Evolutionary conservation across 2,797 vertebrate species (phyloP).

Genomic region (Urophycis tenuis): DNA sequence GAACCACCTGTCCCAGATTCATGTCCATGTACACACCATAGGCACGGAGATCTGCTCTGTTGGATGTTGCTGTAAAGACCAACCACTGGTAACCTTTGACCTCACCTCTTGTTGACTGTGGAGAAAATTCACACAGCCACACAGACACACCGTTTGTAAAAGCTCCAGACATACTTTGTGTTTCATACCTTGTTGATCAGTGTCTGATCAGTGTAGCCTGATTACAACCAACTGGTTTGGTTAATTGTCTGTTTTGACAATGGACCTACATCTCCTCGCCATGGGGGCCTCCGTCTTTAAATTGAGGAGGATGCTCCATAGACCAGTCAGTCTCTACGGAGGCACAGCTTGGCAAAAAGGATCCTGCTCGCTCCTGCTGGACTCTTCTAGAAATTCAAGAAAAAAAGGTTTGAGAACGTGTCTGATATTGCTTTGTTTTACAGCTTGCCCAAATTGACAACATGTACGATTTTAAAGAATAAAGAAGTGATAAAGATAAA

Average conservation of each 20-base stretch:
- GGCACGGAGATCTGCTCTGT: neutral
- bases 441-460: too few relatives aligned
- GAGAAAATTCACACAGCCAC: neutral
- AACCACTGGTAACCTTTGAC: neutral
- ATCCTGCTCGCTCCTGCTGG: neutral
- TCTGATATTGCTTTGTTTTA: too few relatives aligned
- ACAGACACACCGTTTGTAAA: neutral
- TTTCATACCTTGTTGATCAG: too few relatives aligned
- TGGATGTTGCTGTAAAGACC: neutral
- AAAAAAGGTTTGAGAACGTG: too few relatives aligned
- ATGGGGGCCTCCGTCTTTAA: neutral
- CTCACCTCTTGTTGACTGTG: neutral
- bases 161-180: too few relatives aligned
- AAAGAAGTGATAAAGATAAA: too few relatives aligned
- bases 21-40: neutral
- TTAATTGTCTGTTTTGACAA: too few relatives aligned
- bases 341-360: neutral
- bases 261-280: too few relatives aligned
- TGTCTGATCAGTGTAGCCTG: too few relatives aligned
- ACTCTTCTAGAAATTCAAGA: neutral
- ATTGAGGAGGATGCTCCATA: neutral
- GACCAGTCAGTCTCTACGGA: too few relatives aligned
- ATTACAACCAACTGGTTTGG: too few relatives aligned
- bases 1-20: neutral
- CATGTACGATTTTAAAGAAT: too few relatives aligned